A percentile compares a stretch with the other conserved stretches of the same genome.
These are phyloP conservation scores for Cheilosia vulpina DNA, from an alignment of 2,888 invertebrate genomes.

Conservation along the genomic window DNA sequence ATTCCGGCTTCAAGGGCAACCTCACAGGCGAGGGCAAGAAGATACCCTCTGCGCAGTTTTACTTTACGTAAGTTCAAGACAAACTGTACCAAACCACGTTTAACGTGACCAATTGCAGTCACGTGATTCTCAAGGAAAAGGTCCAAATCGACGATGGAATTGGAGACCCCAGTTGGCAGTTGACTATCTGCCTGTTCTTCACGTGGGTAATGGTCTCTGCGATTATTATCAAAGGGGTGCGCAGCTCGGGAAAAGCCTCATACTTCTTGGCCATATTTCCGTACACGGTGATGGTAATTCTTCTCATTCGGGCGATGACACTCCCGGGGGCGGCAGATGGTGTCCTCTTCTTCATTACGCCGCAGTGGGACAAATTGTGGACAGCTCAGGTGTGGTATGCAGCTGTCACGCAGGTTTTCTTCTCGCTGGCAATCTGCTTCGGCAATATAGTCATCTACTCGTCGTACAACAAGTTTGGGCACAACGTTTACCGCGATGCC, in stretches of 20 bases:
- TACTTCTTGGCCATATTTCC: constrained; percentile 90
- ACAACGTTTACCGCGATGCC: constrained; percentile 89
- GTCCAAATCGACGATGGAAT: constrained; percentile 85
- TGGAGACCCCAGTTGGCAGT: constrained; percentile 85
- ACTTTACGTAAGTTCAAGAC: constrained; percentile 81
- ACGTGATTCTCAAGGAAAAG: constrained; percentile 84
- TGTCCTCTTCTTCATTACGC: constrained; percentile 86
- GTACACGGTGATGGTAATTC: constrained; percentile 86
- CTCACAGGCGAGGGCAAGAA: constrained; percentile 17
- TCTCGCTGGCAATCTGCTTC: constrained; percentile 86
- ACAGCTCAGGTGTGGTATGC: constrained; percentile 85
- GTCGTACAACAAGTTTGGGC: constrained; percentile 86
- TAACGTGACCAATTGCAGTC: background rate
- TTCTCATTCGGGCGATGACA: constrained; percentile 86
- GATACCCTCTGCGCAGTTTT: constrained; percentile 83
- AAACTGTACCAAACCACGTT: background rate
- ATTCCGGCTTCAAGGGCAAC: constrained; percentile 77
- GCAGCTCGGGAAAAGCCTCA: constrained; percentile 87
- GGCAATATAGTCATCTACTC: constrained; percentile 86
- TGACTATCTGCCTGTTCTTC: constrained; percentile 84
- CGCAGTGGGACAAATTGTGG: constrained; percentile 86
- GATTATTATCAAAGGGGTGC: constrained; percentile 85
- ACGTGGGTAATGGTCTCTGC: constrained; percentile 85
- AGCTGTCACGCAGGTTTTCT: constrained; percentile 87
- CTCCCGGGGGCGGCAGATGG: constrained; percentile 87